Base-by-base conservation (phyloP, 2,113 vertebrate genomes). In the Cyanoramphus novaezelandiae region DNA sequence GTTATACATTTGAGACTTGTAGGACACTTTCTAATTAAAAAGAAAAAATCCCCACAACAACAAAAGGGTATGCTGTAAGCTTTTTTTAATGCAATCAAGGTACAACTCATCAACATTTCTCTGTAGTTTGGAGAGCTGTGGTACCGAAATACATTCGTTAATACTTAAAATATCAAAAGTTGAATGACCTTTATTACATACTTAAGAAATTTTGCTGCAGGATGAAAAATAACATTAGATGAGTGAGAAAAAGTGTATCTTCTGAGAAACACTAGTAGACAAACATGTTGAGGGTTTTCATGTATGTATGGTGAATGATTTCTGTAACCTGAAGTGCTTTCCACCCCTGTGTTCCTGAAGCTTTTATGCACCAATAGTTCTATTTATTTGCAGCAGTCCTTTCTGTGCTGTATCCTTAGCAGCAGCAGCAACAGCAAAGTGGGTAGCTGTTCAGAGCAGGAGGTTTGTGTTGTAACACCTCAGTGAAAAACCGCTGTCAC, bases 221-320 rank as follows among this genome's bases (percentile, higher is more conserved):
- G 21, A 78, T 6, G 28, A 57, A 81, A 76, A 25, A 15, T 24
- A 14, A 25, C 37, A 9, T 28, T 70, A 59, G n/a, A 15, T n/a
- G 21, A 44, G 20, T 83, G 25, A 52, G 20, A 29, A 46, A 4
- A 79, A 79, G 7, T 29, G 0, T 37, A 9, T 39, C 6, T 88
- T 86, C 18, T 63, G 25, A 55, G 55, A 43, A 84, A 33, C 11
- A 20, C 2, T 15, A 24, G 28, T 37, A 71, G 55, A 17, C 19
- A 43, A 74, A 27, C 8, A 16, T 13, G 11, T 4, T 17, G 69
- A 80, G 63, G 53, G 35, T 80, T 88, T 70, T 70, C 10, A 21
- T 43, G 11, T 53, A 8, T 0, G 3, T 41, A 18, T 62, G 1
- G 1, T 2, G 7, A 52, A n/a, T 44, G 10, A 31, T 67, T 87